These are phyloP conservation scores for Eupithecia subumbrata DNA, from an alignment of 2,888 invertebrate species.

Conservation along the genomic window DNA sequence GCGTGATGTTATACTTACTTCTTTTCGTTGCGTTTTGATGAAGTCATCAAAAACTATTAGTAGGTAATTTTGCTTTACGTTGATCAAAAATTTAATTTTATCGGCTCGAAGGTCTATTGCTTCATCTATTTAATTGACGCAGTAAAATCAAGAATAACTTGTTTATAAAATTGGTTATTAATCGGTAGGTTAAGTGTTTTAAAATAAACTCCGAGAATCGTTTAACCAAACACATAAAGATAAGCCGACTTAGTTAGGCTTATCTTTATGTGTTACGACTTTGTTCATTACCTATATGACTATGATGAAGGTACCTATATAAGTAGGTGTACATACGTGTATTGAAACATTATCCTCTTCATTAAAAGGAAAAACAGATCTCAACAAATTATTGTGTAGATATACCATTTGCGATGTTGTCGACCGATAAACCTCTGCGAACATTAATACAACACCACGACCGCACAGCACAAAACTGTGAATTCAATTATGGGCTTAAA, in stretches of 20 bases:
- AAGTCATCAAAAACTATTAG: neutral
- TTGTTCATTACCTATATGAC: too few species aligned
- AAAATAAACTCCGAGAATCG: neutral
- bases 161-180: slow-evolving; percentile 9
- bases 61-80: neutral
- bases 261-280: too few species aligned
- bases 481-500: too few species aligned
- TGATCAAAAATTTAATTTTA: neutral
- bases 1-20: neutral
- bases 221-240: neutral
- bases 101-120: neutral
- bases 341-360: neutral
- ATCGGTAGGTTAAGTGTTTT: neutral
- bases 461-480: too few species aligned
- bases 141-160: slow-evolving; percentile 4
- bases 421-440: too few species aligned
- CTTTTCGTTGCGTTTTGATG: neutral
- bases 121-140: slow-evolving; percentile 3
- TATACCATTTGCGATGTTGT: neutral
- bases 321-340: too few species aligned
- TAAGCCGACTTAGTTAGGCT: too few species aligned
- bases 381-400: neutral
- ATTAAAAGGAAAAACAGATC: neutral
- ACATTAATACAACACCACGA: too few species aligned
- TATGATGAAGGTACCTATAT: too few species aligned